Evolutionary conservation across 2,113 vertebrate species (phyloP).

Genomic region (Pavo muticus): DNA sequence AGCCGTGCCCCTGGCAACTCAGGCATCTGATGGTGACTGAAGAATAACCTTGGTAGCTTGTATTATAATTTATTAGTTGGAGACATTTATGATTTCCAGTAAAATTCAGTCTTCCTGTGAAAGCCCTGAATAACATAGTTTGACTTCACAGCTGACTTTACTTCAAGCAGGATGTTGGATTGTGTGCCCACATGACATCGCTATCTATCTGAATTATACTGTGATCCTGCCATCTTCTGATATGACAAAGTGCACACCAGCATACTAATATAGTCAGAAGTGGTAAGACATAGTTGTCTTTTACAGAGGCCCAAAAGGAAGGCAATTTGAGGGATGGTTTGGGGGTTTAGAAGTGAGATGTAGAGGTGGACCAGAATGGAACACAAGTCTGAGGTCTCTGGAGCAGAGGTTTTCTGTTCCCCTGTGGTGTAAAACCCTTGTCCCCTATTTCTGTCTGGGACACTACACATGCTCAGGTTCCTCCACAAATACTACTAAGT

Average conservation of each 20-base stretch:
- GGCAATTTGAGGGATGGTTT: background rate
- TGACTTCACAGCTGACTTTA: background rate
- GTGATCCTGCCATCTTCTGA: accelerated
- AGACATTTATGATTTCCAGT: background rate
- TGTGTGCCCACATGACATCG: accelerated
- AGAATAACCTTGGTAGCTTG: accelerated
- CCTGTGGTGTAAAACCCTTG: background rate
- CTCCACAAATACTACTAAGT: background rate
- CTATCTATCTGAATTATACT: background rate
- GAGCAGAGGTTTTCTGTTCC: background rate
- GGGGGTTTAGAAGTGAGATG: background rate
- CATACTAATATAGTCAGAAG: background rate
- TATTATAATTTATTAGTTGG: background rate
- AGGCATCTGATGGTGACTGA: background rate
- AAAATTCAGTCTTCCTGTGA: background rate
- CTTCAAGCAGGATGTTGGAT: background rate
- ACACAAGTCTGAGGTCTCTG: background rate
- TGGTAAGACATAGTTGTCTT: accelerated
- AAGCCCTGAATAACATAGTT: background rate
- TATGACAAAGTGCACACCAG: accelerated
- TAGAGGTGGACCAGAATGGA: background rate
- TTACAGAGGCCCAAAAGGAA: background rate
- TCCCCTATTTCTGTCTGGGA: accelerated
- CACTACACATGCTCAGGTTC: accelerated
- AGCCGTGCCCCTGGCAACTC: background rate